Conservation (phyloP, 2,888 invertebrate genomes). For the Ptychoptera albimana region DNA sequence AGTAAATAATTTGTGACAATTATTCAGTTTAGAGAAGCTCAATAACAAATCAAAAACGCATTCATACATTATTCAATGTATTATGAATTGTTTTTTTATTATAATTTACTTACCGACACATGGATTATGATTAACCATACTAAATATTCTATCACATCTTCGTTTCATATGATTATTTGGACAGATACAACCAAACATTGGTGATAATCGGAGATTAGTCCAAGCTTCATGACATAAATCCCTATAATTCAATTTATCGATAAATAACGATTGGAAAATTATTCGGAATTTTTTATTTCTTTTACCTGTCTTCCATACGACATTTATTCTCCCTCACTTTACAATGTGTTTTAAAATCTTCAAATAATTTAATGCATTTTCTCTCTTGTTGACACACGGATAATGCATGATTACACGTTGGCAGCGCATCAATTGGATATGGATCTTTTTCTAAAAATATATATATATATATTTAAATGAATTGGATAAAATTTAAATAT, state of each 20-base stretch:
- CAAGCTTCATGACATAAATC: conserved; percentile 75
- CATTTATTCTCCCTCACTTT: conserved; percentile 75
- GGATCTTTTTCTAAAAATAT: conserved; percentile 57
- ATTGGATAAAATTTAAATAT: too few species aligned
- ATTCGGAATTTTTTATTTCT: neutral
- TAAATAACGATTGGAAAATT: neutral
- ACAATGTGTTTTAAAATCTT: conserved; percentile 76
- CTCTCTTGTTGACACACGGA: conserved; percentile 70
- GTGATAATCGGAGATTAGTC: conserved; percentile 71
- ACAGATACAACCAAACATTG: conserved; percentile 86
- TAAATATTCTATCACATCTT: conserved; percentile 76
- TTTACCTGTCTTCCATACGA: conserved; percentile 77
- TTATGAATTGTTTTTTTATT: neutral
- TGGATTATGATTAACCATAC: conserved; percentile 81
- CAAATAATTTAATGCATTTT: conserved; percentile 65
- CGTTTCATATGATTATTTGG: conserved; percentile 80
- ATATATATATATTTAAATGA: neutral
- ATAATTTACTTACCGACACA: conserved; percentile 65
- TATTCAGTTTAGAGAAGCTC: too few species aligned
- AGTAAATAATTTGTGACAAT: too few species aligned
- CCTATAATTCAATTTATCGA: conserved; percentile 33
- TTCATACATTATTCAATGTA: conserved; percentile 2
- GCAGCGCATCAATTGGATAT: conserved; percentile 74
- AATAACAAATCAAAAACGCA: too few species aligned
- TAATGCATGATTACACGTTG: conserved; percentile 78